These are phyloP conservation scores for Coenonympha glycerion DNA, from an alignment of 2,888 invertebrate species.

Conservation along the genomic window DNA sequence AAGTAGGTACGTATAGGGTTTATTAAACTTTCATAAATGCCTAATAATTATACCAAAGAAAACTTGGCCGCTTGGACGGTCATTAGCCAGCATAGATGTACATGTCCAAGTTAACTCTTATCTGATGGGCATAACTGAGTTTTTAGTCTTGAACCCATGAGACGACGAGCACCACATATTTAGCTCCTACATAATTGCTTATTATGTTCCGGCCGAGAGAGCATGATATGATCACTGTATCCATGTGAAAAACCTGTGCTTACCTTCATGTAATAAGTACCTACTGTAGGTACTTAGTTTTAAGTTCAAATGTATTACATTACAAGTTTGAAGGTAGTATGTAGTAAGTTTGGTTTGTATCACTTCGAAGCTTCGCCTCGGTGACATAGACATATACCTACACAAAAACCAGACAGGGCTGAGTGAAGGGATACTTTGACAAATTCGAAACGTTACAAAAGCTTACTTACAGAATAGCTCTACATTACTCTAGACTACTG, in stretches of 20 bases:
- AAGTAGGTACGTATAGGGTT: background rate
- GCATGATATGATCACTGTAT: slow-evolving; percentile 21
- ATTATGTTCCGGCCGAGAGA: slow-evolving; percentile 26
- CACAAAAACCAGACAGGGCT: too few relatives aligned
- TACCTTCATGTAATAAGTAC: too few relatives aligned
- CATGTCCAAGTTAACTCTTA: slow-evolving; percentile 9
- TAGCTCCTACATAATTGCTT: slow-evolving; percentile 24
- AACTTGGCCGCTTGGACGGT: background rate
- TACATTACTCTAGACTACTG: too few relatives aligned
- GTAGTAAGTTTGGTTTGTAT: too few relatives aligned
- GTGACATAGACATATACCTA: too few relatives aligned
- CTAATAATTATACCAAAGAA: background rate
- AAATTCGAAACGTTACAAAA: too few relatives aligned
- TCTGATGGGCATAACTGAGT: slow-evolving; percentile 21
- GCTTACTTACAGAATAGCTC: too few relatives aligned
- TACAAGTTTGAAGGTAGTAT: background rate
- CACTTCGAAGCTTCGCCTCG: too few relatives aligned
- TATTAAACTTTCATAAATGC: background rate
- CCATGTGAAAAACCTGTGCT: slow-evolving; percentile 21
- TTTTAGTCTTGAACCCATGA: slow-evolving; percentile 18
- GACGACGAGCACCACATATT: slow-evolving; percentile 17
- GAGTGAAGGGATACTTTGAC: too few relatives aligned
- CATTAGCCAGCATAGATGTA: background rate
- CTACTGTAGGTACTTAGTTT: too few relatives aligned
- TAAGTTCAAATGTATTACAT: slow-evolving; percentile 5